A percentile compares a stretch with the other conserved stretches of the same genome.
phyloP scores from a whole-genome alignment of 2,888 invertebrate species.

The Disparrhopalites patrizii region DNA sequence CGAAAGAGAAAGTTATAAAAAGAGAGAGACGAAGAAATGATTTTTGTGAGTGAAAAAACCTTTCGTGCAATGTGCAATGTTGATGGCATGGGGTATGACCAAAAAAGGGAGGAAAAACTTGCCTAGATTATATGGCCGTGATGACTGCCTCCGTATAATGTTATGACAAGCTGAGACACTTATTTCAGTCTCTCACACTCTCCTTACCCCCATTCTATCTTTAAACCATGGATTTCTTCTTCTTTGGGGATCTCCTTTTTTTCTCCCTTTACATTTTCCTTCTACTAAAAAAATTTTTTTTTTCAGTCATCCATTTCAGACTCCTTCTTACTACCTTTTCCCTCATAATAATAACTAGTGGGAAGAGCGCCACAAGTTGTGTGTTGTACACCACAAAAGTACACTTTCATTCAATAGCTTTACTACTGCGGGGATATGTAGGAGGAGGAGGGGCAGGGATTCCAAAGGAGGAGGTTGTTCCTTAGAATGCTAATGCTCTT shows the following conservation, averaged over 20 bases:
- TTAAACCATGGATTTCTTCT: not conserved
- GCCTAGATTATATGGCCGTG: conserved; percentile 13
- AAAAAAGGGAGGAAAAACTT: conserved; percentile 30
- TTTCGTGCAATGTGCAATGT: conserved; percentile 29
- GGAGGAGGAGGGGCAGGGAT: no score
- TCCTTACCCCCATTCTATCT: not conserved
- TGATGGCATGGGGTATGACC: no score
- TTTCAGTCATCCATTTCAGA: no score
- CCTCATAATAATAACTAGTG: no score
- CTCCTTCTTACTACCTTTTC: no score
- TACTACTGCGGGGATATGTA: no score
- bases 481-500: no score
- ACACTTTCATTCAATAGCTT: no score
- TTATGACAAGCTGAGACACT: not conserved
- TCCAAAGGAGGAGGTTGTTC: no score
- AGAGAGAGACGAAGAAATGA: not conserved
- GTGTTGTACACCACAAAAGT: no score
- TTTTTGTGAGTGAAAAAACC: conserved; percentile 27
- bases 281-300: not conserved
- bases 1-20: not conserved
- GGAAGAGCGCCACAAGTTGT: no score
- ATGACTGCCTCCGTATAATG: conserved; percentile 5
- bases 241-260: not conserved
- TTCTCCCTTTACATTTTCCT: not conserved
- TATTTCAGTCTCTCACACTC: not conserved